phyloP scores from a whole-genome alignment of 2,888 invertebrate species.

The Dichetophora obliterata region DNA sequence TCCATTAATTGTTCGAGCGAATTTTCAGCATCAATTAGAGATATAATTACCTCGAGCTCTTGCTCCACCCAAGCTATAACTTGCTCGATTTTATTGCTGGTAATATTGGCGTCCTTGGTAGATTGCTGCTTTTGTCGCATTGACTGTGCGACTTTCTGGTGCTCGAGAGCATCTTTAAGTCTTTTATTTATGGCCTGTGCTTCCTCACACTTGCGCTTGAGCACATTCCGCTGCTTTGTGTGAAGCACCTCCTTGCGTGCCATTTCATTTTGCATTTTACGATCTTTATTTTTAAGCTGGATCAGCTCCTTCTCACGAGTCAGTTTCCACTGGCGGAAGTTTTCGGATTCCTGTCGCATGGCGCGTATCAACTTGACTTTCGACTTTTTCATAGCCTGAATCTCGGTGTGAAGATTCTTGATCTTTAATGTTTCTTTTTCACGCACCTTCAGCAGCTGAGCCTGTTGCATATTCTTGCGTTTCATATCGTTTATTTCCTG shows the following conservation, averaged over 20 bases:
- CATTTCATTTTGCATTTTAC: conserved; percentile 85
- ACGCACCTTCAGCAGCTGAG: conserved; percentile 78
- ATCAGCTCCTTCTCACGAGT: conserved; percentile 84
- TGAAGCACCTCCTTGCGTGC: conserved; percentile 83
- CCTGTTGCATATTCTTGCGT: conserved; percentile 80
- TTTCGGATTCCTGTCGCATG: conserved; percentile 87
- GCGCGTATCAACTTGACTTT: conserved; percentile 85
- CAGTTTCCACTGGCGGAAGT: conserved; percentile 85
- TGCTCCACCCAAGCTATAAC: conserved; percentile 78
- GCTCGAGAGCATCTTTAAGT: conserved; percentile 66
- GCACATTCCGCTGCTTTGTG: conserved; percentile 84
- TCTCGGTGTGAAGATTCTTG: conserved; percentile 79
- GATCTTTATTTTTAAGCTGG: conserved; percentile 84
- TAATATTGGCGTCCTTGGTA: conserved; percentile 54
- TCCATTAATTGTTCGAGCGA: conserved; percentile 83
- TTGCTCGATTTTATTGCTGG: conserved; percentile 70
- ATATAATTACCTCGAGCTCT: conserved; percentile 84
- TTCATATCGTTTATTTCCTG: conserved; percentile 79
- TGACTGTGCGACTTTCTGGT: conserved; percentile 60
- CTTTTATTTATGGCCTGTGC: conserved; percentile 85
- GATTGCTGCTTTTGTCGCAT: conserved; percentile 59
- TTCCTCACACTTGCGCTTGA: conserved; percentile 90
- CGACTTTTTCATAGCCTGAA: conserved; percentile 81
- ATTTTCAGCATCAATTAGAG: conserved; percentile 82
- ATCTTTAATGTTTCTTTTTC: conserved; percentile 86